Evolutionary conservation across 2,888 invertebrate genomes (phyloP), one percentile per base, ranked within the genome.

Genomic region (Plagodis pulveraria): DNA sequence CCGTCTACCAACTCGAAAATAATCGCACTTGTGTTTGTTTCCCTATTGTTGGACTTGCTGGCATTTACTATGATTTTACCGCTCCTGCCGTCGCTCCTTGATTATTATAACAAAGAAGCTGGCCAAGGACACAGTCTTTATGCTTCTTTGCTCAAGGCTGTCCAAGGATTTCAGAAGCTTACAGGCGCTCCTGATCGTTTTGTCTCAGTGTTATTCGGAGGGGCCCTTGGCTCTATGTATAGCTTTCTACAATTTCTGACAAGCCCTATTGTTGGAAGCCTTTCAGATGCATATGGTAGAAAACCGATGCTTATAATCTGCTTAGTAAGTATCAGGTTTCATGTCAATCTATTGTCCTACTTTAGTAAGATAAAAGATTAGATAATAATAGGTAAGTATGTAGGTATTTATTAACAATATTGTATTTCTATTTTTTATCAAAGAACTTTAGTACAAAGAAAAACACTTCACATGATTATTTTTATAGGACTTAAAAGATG

Each of bases 1-100:
- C 56, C 70, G 42, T 62, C 69, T 50, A 69, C 67, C 32, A 89
- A 87, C 70, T 78, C 89, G 51, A 93, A 93, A 71, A 94, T 93
- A 60, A 94, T 96, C 60, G 95, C 94, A 71, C 91, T 98, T 48
- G 94, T 99, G 44, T 99, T 99, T 87, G 77, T 96, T 49, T 97
- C 98, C 0, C 91, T 99, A 61, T 87, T 99, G 59, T 88, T 99
- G 72, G 99, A 99, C 93, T 94, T 99, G 69, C 87, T 99, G 69
- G 98, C 98, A n/a, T 99, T 99, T 89, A 99, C 99, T 0, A 97
- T 99, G 94, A 99, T 99, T 77, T 92, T 99, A 60, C 99, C 99
- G 5, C 88, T 99, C 32, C 89, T 99, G 63, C 99, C 99, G 6
- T 96, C 99, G 0, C 89, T 99, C 40, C 86, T 99, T 69, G 98